A percentile compares a stretch with the other conserved stretches of the same genome.
Evolutionary conservation across 2,888 invertebrate genomes (phyloP).

Genomic region (Ophion obscuratus): DNA sequence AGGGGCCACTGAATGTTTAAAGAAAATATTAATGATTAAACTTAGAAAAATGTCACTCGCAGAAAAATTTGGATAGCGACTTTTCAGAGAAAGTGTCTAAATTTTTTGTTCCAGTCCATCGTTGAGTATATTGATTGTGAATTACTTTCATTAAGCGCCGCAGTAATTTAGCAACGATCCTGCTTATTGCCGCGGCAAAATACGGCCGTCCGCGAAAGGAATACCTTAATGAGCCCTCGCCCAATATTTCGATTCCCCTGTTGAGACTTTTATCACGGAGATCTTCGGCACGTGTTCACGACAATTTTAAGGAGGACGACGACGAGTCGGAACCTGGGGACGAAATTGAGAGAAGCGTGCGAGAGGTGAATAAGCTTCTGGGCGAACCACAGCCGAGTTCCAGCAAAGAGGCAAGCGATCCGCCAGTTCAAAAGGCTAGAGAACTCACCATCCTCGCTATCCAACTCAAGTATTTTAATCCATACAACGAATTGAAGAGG

Average conservation of each 20-base stretch:
- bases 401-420: constrained; percentile 72
- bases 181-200: no score
- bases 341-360: constrained; percentile 88
- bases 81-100: no score
- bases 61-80: no score
- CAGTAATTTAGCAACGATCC: no score
- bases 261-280: background rate
- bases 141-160: no score
- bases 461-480: constrained; percentile 90
- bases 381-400: constrained; percentile 85
- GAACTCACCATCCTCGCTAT: constrained; percentile 87
- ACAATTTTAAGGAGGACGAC: constrained; percentile 71
- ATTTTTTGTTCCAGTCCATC: no score
- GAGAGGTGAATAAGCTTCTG: constrained; percentile 88
- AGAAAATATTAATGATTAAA: no score
- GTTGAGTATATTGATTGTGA: no score
- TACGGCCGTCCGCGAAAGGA: no score
- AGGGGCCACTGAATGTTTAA: no score
- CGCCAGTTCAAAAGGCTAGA: constrained; percentile 66
- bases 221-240: background rate
- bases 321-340: constrained; percentile 84
- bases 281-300: background rate
- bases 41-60: no score
- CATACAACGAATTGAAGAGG: constrained; percentile 91
- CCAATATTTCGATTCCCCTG: background rate